phyloP scores from a whole-genome alignment of 2,113 vertebrate genomes.

The Callopanchax toddi region DNA sequence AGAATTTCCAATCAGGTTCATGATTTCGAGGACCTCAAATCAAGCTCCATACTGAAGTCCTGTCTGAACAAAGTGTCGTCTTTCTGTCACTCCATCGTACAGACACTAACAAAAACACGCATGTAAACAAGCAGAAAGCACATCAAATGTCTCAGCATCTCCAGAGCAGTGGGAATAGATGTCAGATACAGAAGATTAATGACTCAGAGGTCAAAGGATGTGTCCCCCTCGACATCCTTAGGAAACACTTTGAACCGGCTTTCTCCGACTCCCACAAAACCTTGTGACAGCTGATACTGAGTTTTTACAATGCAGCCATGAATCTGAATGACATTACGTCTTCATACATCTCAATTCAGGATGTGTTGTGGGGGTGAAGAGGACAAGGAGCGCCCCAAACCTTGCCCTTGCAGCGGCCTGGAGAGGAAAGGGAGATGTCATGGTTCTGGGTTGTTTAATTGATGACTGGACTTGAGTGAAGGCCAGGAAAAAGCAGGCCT shows the following conservation, averaged over 20 bases:
- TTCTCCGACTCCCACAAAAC: slow-evolving; percentile 66
- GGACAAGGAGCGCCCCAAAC: slow-evolving; percentile 11
- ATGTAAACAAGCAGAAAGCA: slow-evolving; percentile 10
- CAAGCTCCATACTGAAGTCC: neutral
- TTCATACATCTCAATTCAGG: slow-evolving; percentile 62
- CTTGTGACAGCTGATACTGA: slow-evolving; percentile 57
- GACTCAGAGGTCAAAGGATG: slow-evolving; percentile 68
- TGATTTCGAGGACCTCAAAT: neutral
- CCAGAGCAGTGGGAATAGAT: slow-evolving; percentile 45
- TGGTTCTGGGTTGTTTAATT: slow-evolving; percentile 46
- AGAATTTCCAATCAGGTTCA: neutral
- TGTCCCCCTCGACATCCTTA: slow-evolving; percentile 66
- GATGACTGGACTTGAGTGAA: slow-evolving; percentile 64
- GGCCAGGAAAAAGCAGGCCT: slow-evolving; percentile 35
- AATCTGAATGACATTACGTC: slow-evolving; percentile 48
- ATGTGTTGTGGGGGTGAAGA: slow-evolving; percentile 38
- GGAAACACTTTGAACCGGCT: slow-evolving; percentile 70
- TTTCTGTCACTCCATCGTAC: neutral
- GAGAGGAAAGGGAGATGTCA: slow-evolving; percentile 75
- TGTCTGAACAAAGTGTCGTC: neutral
- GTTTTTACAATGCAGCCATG: slow-evolving; percentile 32
- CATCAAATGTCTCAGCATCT: slow-evolving; percentile 16
- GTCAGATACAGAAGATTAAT: slow-evolving; percentile 74
- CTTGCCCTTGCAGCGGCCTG: slow-evolving; percentile 47
- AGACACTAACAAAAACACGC: slow-evolving; percentile 3